Evolutionary conservation across 2,888 invertebrate genomes (phyloP).

Genomic region (Anodontia alba): DNA sequence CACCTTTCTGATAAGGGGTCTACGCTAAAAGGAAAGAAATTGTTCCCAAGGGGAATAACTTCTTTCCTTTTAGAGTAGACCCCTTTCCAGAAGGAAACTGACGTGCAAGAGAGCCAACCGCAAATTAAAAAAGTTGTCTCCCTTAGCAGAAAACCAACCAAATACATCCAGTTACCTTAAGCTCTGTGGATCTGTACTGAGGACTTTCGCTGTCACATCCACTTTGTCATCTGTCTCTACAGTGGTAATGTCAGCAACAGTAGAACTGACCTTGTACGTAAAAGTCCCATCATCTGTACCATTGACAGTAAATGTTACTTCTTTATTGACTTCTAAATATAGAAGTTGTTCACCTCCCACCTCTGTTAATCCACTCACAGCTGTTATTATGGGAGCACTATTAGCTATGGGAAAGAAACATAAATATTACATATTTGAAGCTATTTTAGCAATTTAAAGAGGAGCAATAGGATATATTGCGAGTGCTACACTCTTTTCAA

Average conservation of each 20-base stretch:
- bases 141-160: too few species aligned
- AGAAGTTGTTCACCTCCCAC: not conserved
- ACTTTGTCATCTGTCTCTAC: not conserved
- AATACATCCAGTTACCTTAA: not conserved
- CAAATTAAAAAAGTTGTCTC: too few species aligned
- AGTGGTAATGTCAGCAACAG: not conserved
- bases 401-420: not conserved
- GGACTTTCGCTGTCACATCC: not conserved
- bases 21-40: too few species aligned
- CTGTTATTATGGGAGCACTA: not conserved
- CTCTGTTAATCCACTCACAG: not conserved
- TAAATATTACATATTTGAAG: too few species aligned
- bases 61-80: too few species aligned
- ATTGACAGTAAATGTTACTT: not conserved
- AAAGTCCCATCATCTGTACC: constrained; percentile 15
- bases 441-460: too few species aligned
- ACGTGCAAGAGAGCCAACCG: too few species aligned
- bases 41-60: too few species aligned
- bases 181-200: not conserved
- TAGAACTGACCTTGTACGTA: not conserved
- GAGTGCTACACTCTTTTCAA: too few species aligned
- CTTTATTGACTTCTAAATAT: not conserved
- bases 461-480: too few species aligned
- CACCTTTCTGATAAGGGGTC: too few species aligned
- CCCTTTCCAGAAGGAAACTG: too few species aligned